Conservation (phyloP, 2,113 vertebrate species). For the Sorex fumeus region DNA sequence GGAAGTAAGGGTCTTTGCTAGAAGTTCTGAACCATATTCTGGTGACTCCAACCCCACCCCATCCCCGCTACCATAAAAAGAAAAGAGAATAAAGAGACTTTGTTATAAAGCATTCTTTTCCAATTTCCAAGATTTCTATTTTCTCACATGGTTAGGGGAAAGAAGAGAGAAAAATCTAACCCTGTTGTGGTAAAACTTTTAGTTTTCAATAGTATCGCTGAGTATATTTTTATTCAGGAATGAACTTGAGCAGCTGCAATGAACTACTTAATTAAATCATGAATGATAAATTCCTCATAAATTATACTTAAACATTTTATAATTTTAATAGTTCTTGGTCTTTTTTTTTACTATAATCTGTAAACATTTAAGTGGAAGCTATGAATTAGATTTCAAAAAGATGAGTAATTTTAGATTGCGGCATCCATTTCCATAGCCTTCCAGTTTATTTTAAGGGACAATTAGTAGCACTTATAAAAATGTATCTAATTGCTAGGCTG, state of each 20-base stretch:
- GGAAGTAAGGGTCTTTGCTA: too few species aligned
- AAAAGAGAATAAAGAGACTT: too few species aligned
- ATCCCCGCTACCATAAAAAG: too few species aligned
- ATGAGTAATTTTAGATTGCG: slow-evolving; percentile 80
- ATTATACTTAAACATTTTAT: slow-evolving; percentile 80
- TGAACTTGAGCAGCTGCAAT: slow-evolving; percentile 72
- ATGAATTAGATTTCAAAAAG: slow-evolving; percentile 84
- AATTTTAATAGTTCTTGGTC: slow-evolving; percentile 79
- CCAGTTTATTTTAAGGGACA: slow-evolving; percentile 83
- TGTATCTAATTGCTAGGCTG: slow-evolving; percentile 77
- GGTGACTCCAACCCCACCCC: not conserved
- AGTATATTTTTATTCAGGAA: slow-evolving; percentile 71
- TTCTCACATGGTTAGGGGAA: not conserved
- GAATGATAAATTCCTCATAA: slow-evolving; percentile 79
- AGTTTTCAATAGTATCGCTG: slow-evolving; percentile 14
- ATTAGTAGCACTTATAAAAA: slow-evolving; percentile 80
- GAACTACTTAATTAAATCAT: slow-evolving; percentile 80
- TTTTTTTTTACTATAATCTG: slow-evolving; percentile 71
- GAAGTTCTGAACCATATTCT: too few species aligned
- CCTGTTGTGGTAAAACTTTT: slow-evolving; percentile 41
- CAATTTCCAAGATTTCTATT: not conserved
- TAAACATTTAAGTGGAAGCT: slow-evolving; percentile 83
- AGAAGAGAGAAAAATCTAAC: slow-evolving; percentile 8
- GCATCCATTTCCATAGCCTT: slow-evolving; percentile 78
- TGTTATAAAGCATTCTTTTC: not conserved